Base-by-base conservation (phyloP, 2,113 vertebrate species). In the Paradoxurus hermaphroditus region DNA sequence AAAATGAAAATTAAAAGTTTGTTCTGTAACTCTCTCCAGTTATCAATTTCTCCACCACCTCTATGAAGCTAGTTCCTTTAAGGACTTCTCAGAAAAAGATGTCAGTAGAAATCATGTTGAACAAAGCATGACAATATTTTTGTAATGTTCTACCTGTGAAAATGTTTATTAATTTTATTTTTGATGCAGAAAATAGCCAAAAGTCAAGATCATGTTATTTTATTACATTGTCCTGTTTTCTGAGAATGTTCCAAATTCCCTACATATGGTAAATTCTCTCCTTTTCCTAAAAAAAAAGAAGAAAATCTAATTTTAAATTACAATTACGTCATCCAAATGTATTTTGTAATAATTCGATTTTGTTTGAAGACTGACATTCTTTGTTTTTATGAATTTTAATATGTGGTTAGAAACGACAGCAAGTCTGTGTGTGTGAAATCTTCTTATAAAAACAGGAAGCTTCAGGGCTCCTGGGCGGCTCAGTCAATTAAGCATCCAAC, bases 241-340 rank as follows among this genome's bases (percentile, higher is more conserved):
- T 92, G n/a, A 62, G 19, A 44, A 90, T 79, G 21, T 34, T 91
- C 88, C 4, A 92, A 95, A 94, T 75, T 15, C n/a, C 19, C 56
- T 91, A 82, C 41, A 51, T 82, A 81, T 19, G 5, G 34, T 56
- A 91, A 90, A 25, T 51, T 56, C 70, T 73, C 39, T 86, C 63
- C 95, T 15, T 84, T 39, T 59, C 63, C 41, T 62, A 49, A 51
- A 59, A 39, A 59, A 39, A 63, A 63, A 49, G 44, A 90, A 62
- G 18, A 49, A 90, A 96, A 46, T 53, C 4, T 79, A 85, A 88
- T 86, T 93, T 95, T 85, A 96, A 94, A 68, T 90, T 86, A 53
- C 77, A 93, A 93, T 90, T 3, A 49, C 62, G 72, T 46, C 70
- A 51, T 68, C 21, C n/a, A 78, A 81, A 67, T 86, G 39, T 68